Percentiles rank a stretch among this genome's conserved stretches.
Evolutionary conservation across 2,888 invertebrate species (phyloP).

Genomic region (Apomyelois bistriatella): DNA sequence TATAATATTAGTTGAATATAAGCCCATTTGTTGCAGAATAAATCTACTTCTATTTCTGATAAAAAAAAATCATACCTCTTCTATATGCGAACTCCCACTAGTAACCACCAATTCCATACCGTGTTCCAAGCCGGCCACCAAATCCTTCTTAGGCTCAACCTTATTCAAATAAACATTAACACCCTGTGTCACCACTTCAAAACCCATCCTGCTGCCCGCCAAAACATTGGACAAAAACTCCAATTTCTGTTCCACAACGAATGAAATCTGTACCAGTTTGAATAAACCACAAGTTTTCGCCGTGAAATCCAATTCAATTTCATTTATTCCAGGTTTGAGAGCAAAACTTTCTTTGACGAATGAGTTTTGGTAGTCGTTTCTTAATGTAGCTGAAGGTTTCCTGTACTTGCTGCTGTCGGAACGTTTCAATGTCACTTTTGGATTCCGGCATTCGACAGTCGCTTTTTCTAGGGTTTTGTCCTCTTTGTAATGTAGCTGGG

Average conservation of each 20-base stretch:
- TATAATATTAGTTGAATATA: too few species aligned
- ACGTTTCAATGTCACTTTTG: constrained; percentile 82
- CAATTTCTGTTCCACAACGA: constrained; percentile 82
- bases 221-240: constrained; percentile 86
- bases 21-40: too few species aligned
- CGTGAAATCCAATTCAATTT: constrained; percentile 79
- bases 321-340: constrained; percentile 83
- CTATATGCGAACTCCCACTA: constrained; percentile 88
- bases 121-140: constrained; percentile 91
- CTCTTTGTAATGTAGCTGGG: constrained; percentile 88
- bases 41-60: too few species aligned
- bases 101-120: constrained; percentile 86
- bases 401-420: constrained; percentile 86
- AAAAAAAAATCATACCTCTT: constrained; percentile 74
- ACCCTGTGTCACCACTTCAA: constrained; percentile 77
- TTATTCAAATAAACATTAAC: constrained; percentile 72
- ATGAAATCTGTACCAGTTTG: constrained; percentile 84
- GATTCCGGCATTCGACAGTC: constrained; percentile 85
- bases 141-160: constrained; percentile 81
- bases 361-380: constrained; percentile 83
- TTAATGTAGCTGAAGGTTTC: constrained; percentile 82
- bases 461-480: constrained; percentile 89
- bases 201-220: constrained; percentile 74
- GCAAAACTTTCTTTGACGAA: constrained; percentile 73
- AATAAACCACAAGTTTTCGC: constrained; percentile 85